phyloP scores from a whole-genome alignment of 2,113 vertebrate genomes.

The Aspiorhynchus laticeps region DNA sequence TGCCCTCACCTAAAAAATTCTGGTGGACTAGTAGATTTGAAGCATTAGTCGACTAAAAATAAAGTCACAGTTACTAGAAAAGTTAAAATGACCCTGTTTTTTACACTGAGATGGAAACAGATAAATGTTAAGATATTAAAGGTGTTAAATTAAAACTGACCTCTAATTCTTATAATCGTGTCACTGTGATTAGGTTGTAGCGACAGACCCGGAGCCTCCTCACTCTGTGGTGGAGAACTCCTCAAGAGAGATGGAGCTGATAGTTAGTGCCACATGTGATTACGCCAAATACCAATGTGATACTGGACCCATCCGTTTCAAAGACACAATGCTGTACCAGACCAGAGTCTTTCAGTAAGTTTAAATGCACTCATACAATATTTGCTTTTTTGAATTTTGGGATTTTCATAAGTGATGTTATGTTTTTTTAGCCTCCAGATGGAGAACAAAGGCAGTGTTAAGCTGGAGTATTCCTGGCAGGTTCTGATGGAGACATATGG shows the following conservation, averaged over 20 bases:
- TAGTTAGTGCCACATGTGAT: constrained; percentile 78
- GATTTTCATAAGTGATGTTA: constrained; percentile 13
- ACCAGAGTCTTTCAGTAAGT: constrained; percentile 82
- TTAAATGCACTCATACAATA: constrained; percentile 7
- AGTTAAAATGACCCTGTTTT: background rate
- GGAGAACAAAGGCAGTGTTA: constrained; percentile 77
- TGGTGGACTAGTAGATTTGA: too few relatives aligned
- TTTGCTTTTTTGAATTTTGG: background rate
- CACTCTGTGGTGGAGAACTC: constrained; percentile 76
- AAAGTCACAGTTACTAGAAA: background rate
- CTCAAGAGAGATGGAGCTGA: constrained; percentile 75
- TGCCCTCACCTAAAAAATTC: too few relatives aligned
- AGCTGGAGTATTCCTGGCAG: constrained; percentile 81
- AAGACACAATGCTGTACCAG: constrained; percentile 85
- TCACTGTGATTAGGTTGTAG: constrained; percentile 71
- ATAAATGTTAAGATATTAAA: background rate
- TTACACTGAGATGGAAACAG: background rate
- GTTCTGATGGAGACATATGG: constrained; percentile 61
- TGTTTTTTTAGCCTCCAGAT: constrained; percentile 69
- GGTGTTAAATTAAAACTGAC: background rate
- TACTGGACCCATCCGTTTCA: constrained; percentile 67
- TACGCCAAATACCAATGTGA: constrained; percentile 73
- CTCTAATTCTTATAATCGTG: background rate
- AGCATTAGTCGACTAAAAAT: background rate
- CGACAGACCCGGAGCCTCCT: constrained; percentile 78